phyloP scores from a whole-genome alignment of 2,888 invertebrate species.

The Phengaris alcon region DNA sequence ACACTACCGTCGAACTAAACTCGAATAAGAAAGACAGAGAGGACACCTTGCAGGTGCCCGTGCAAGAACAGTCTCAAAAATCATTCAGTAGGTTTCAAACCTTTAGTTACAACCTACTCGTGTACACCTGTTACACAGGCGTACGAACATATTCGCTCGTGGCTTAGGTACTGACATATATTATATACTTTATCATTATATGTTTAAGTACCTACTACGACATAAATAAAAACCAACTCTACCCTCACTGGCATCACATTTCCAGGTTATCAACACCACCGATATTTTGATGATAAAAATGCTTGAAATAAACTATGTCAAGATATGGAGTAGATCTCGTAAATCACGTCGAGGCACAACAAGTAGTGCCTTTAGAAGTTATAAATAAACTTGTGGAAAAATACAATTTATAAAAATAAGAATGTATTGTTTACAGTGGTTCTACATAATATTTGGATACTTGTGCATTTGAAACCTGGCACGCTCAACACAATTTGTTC shows the following conservation, averaged over 20 bases:
- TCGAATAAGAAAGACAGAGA: not conserved
- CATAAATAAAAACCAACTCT: not conserved
- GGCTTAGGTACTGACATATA: slow-evolving; percentile 12
- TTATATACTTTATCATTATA: not conserved
- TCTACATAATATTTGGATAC: not conserved
- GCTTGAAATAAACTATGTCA: not conserved
- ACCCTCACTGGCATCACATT: not conserved
- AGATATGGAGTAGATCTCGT: not conserved
- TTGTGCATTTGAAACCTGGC: slow-evolving; percentile 15
- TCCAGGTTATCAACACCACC: not conserved
- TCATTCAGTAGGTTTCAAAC: slow-evolving; percentile 16
- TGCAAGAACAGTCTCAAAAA: not conserved
- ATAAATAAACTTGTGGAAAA: slow-evolving; percentile 10
- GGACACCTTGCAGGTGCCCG: not conserved
- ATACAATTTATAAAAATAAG: slow-evolving; percentile 5
- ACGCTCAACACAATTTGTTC: not conserved
- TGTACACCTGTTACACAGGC: not conserved
- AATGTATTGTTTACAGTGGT: not conserved
- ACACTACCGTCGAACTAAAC: not conserved
- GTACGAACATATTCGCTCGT: not conserved
- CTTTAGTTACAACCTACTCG: not conserved
- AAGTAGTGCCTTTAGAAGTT: not conserved
- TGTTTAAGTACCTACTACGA: not conserved
- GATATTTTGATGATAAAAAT: not conserved
- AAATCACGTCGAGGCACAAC: not conserved